phyloP scores from a whole-genome alignment of 2,888 invertebrate species.

The Choristoneura rosaceana region DNA sequence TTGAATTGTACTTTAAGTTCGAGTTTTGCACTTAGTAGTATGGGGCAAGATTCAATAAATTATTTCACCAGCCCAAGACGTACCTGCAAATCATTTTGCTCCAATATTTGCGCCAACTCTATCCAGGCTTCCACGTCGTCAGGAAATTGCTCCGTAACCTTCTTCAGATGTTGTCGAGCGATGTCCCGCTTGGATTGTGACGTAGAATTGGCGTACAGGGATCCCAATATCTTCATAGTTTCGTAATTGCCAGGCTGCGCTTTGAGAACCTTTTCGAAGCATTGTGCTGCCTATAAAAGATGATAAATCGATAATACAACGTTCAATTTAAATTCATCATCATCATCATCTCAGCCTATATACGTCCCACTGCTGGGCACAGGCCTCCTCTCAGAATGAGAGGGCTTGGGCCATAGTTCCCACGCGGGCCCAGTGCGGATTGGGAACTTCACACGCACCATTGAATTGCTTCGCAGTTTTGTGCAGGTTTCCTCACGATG shows the following conservation, averaged over 20 bases:
- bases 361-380: no score
- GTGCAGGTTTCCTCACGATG: no score
- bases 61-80: not conserved
- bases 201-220: conserved; percentile 95
- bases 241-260: conserved; percentile 99
- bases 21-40: no score
- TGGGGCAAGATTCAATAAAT: no score
- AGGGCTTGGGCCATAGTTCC: no score
- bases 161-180: conserved; percentile 96
- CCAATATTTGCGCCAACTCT: conserved; percentile 98
- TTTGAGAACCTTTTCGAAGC: conserved; percentile 99
- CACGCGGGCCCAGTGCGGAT: no score
- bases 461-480: no score
- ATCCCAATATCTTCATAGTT: conserved; percentile 99
- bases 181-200: conserved; percentile 96
- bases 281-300: conserved; percentile 93
- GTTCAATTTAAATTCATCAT: no score
- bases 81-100: conserved; percentile 94
- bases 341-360: no score
- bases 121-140: conserved; percentile 99
- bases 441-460: no score
- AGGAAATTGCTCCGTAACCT: conserved; percentile 98
- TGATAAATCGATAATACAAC: not conserved
- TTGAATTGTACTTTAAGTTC: no score
- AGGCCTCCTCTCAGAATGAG: no score